Percentiles rank a stretch among this genome's conserved stretches.
Evolutionary conservation across 2,113 vertebrate genomes (phyloP).

Genomic region (Oxyruncus cristatus): DNA sequence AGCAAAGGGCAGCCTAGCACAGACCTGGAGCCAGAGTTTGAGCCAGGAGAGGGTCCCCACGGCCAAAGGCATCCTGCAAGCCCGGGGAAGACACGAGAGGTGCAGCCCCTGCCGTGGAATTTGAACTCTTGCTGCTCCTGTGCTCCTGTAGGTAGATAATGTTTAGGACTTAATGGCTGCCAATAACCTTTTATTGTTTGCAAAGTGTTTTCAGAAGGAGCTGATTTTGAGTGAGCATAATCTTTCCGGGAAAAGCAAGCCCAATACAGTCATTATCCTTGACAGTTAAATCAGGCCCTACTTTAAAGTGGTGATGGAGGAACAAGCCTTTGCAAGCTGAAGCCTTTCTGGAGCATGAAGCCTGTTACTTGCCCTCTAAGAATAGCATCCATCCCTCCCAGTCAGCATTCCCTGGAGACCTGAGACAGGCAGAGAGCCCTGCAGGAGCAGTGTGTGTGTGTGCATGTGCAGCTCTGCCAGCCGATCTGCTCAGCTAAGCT

Average conservation of each 20-base stretch:
- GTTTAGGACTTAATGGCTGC: slow-evolving; percentile 11
- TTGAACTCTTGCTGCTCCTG: neutral
- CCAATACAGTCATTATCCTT: neutral
- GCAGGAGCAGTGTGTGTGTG: neutral
- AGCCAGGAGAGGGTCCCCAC: neutral
- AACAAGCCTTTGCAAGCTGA: slow-evolving; percentile 57
- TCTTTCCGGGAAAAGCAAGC: neutral
- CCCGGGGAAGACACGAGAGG: rapidly evolving
- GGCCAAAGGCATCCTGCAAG: rapidly evolving
- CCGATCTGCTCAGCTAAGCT: neutral
- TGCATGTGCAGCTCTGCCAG: neutral
- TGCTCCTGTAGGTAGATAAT: neutral
- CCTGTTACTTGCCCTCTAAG: slow-evolving; percentile 4
- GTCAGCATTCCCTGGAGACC: neutral
- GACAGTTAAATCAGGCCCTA: slow-evolving; percentile 13
- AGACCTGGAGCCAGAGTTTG: neutral
- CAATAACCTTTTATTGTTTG: slow-evolving; percentile 27
- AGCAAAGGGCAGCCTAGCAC: neutral
- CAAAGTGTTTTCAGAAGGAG: neutral
- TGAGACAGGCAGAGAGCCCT: neutral
- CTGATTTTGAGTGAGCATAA: neutral
- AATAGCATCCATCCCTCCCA: neutral
- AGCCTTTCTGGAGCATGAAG: neutral
- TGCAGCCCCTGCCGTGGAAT: neutral
- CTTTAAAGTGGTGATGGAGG: neutral